These are phyloP conservation scores for Lasioglossum marginatum DNA, from an alignment of 2,888 invertebrate species.

Conservation along the genomic window DNA sequence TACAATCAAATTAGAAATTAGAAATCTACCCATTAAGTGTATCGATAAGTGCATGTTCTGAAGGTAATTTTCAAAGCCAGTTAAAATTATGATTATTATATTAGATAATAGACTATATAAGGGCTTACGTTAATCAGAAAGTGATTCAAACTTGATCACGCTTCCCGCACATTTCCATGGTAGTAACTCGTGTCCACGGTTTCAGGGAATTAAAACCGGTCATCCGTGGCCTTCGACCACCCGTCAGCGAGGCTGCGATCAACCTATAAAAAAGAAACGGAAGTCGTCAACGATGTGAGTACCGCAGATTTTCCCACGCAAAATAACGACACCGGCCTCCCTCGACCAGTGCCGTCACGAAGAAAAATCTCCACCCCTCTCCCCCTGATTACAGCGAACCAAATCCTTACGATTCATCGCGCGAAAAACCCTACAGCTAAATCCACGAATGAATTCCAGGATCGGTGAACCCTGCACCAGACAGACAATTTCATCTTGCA, in stretches of 20 bases:
- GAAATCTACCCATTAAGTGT: background rate
- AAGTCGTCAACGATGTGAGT: conserved; percentile 48
- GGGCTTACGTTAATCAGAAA: background rate
- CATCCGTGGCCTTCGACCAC: background rate
- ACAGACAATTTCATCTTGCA: conserved; percentile 22
- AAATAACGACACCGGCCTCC: background rate
- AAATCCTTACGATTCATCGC: background rate
- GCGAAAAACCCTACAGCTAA: background rate
- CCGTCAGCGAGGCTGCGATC: background rate
- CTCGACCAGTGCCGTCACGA: background rate
- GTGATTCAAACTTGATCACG: background rate
- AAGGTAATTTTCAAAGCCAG: background rate
- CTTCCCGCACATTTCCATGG: background rate
- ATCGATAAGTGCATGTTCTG: background rate
- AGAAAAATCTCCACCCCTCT: background rate
- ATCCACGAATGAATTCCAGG: conserved; percentile 18
- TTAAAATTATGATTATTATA: background rate
- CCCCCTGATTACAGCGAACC: background rate
- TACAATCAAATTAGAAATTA: background rate
- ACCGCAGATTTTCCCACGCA: background rate
- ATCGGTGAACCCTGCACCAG: conserved; percentile 15
- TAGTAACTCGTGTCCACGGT: background rate
- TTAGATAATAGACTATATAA: background rate
- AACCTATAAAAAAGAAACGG: conserved; percentile 39
- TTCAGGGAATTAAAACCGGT: background rate